Evolutionary conservation across 2,113 vertebrate genomes (phyloP).

Genomic region (Gymnobelideus leadbeateri): DNA sequence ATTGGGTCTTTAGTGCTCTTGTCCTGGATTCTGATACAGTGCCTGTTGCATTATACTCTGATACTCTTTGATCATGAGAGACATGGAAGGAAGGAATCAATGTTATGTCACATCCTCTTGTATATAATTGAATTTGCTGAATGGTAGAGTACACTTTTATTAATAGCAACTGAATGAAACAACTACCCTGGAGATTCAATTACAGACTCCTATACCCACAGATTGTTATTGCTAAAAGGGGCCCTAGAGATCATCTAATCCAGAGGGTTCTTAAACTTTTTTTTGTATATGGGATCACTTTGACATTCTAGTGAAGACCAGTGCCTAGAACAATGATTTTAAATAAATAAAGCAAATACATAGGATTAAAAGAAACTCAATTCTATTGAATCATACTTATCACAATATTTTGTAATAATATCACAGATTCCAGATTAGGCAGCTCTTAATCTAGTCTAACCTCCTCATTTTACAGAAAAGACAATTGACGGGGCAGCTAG

Average conservation of each 20-base stretch:
- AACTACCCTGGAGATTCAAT: neutral
- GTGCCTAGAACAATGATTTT: neutral
- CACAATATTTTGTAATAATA: neutral
- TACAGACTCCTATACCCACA: neutral
- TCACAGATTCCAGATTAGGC: neutral
- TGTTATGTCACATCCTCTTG: neutral
- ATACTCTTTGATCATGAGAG: neutral
- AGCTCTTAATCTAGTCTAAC: neutral
- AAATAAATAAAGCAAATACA: neutral
- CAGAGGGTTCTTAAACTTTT: neutral
- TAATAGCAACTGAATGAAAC: neutral
- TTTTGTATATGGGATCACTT: neutral
- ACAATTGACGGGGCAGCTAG: too few relatives aligned
- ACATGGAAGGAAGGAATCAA: conserved; percentile 2
- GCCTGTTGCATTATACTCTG: neutral
- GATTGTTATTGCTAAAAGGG: neutral
- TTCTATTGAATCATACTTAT: neutral
- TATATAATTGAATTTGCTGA: conserved; percentile 5
- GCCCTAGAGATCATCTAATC: neutral
- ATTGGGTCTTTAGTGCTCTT: neutral
- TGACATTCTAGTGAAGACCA: neutral
- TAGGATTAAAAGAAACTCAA: neutral
- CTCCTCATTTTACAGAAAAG: neutral
- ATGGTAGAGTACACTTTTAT: conserved; percentile 6
- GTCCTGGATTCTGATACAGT: neutral